phyloP scores from a whole-genome alignment of 2,797 vertebrate genomes.

The Lycodopsis pacificus region DNA sequence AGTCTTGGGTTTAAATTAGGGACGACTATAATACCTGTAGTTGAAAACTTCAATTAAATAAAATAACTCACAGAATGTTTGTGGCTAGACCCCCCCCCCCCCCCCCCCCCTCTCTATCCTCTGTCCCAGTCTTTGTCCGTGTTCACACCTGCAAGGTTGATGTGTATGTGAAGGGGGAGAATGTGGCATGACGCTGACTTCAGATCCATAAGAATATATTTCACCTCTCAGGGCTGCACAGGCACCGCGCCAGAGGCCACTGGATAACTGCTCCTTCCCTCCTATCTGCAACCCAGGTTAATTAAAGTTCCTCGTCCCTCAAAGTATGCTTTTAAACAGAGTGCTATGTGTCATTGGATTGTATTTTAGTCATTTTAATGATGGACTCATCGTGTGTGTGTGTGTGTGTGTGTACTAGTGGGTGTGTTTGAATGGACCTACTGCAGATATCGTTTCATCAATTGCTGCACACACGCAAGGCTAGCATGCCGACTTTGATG shows the following conservation, averaged over 20 bases:
- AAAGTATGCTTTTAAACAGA: constrained; percentile 83
- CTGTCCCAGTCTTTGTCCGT: constrained; percentile 56
- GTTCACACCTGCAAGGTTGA: constrained; percentile 78
- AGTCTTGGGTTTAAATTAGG: not conserved
- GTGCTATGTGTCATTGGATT: constrained; percentile 78
- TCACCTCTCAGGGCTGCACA: constrained; percentile 68
- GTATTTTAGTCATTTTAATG: constrained; percentile 79
- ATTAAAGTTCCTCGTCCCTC: constrained; percentile 79
- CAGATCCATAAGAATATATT: constrained; percentile 79
- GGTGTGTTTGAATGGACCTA: constrained; percentile 38
- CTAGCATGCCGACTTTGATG: constrained; percentile 17
- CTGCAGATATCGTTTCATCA: constrained; percentile 50
- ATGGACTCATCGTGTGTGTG: constrained; percentile 55
- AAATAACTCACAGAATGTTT: constrained; percentile 11
- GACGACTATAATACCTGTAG: not conserved
- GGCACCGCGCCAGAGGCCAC: constrained; percentile 76
- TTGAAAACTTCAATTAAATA: constrained; percentile 1
- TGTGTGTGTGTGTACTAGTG: constrained; percentile 2
- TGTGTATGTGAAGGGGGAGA: constrained; percentile 63
- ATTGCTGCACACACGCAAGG: constrained; percentile 20
- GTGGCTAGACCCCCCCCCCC: not conserved
- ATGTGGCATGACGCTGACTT: constrained; percentile 65
- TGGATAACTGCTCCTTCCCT: constrained; percentile 64
- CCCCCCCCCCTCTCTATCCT: constrained; percentile 31
- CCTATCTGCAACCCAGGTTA: constrained; percentile 75